These are phyloP conservation scores for Eremophila alpestris DNA, from an alignment of 2,797 vertebrate species.

Conservation along the genomic window DNA sequence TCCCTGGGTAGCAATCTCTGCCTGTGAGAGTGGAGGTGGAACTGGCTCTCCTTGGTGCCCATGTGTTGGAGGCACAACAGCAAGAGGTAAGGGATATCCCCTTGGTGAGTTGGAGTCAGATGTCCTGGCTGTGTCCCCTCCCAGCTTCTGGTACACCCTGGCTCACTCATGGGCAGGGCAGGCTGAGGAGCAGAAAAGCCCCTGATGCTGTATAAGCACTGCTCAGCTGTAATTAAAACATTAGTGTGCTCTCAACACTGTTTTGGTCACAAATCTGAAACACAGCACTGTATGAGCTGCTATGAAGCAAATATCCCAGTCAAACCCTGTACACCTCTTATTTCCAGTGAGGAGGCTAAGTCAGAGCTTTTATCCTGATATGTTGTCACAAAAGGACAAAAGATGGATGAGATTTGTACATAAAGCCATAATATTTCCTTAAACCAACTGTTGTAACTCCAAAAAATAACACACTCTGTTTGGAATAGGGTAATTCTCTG, in stretches of 20 bases:
- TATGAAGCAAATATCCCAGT: background rate
- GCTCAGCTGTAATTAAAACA: background rate
- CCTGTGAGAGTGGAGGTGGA: background rate
- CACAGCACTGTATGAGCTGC: background rate
- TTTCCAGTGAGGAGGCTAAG: background rate
- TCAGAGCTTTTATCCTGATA: background rate
- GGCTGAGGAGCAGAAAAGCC: background rate
- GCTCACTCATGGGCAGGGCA: background rate
- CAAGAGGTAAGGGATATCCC: background rate
- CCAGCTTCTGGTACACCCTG: background rate
- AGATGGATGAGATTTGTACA: background rate
- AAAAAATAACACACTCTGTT: background rate
- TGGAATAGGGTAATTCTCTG: background rate
- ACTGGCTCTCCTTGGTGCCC: background rate
- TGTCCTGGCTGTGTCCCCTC: background rate
- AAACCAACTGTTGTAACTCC: background rate
- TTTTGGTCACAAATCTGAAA: background rate
- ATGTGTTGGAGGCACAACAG: fast-evolving
- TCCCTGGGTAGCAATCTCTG: background rate
- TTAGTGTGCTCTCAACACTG: background rate
- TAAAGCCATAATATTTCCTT: background rate
- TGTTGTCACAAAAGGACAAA: background rate
- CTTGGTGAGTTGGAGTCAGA: background rate
- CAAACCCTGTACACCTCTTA: background rate
- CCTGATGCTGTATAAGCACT: background rate